Evolutionary conservation across 2,113 vertebrate species (phyloP), one percentile per base, ranked within the genome.

Genomic region (Saccopteryx bilineata): DNA sequence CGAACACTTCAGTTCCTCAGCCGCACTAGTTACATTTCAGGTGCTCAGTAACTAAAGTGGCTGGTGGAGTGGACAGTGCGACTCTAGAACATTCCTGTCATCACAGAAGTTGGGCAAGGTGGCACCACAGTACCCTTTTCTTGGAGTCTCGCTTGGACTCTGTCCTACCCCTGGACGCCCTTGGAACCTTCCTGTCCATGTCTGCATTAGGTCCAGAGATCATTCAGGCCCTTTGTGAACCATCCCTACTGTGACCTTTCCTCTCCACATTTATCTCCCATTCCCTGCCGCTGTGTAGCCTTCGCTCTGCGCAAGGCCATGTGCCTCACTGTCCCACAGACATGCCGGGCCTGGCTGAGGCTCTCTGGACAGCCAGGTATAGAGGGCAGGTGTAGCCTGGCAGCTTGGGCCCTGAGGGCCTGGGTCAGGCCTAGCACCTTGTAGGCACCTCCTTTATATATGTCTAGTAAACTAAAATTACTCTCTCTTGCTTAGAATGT

Each of bases 401-500:
- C 63, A 48, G 12, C 60, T 66, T 72, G 63, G 19, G 24, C 63
- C 24, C 10, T 66, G 23, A 50, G 10, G 33, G 23, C 39, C 23
- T 87, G 19, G 31, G 50, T 90, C 31, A 61, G 33, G 39, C 39
- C 75, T 93, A 17, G 28, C 11, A 84, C 46, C 68, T 79, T 48
- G 12, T 56, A 91, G 58, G 13, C n/a, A 60, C 17, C 39, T 26
- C n/a, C 58, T 80, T 14, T 78, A 1, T 54, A 58, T 46, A 48
- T 94, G 10, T 90, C 58, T 54, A 75, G 28, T 94, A 71, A 65
- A 78, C 13, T 65, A 61, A 65, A 58, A 21, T 39, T 76, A 68
- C 56, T 61, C 58, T 88, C 23, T 94, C 18, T 52, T 93, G 52
- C 21, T 46, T 87, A 79, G 56, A 88, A 75, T 82, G 10, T 66